Conservation (phyloP, 2,113 vertebrate genomes). For the Felis chaus region DNA sequence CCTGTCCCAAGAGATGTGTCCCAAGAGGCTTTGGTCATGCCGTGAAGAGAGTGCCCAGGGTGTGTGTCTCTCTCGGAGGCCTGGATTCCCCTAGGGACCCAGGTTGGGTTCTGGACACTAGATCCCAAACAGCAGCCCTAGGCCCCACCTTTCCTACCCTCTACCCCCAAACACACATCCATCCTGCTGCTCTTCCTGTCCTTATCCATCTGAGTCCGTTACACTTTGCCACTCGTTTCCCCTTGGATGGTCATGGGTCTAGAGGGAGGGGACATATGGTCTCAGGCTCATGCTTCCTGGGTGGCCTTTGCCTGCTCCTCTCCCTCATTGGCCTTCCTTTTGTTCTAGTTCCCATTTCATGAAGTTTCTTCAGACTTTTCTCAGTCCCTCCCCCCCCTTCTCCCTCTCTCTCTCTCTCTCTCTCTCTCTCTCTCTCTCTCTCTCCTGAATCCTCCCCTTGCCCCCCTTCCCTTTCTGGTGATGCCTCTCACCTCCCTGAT, state of each 20-base stretch:
- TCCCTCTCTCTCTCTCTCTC: no score
- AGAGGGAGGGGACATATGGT: slow-evolving; percentile 30
- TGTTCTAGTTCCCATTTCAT: slow-evolving; percentile 18
- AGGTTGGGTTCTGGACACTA: neutral
- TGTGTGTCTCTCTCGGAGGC: neutral
- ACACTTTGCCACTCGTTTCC: neutral
- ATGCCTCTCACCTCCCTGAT: neutral
- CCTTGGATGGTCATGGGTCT: slow-evolving; percentile 22
- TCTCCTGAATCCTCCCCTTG: neutral
- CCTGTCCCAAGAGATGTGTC: neutral
- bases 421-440: no score
- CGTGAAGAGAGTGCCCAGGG: neutral
- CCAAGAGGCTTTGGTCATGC: neutral
- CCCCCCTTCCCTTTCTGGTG: neutral
- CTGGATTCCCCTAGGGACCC: neutral
- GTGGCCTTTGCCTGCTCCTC: slow-evolving; percentile 17
- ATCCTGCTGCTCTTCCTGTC: neutral
- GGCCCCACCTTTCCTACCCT: neutral
- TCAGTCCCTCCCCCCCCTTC: neutral
- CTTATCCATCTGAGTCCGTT: neutral
- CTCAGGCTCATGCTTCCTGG: slow-evolving; percentile 31
- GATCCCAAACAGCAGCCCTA: slow-evolving; percentile 21
- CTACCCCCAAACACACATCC: neutral
- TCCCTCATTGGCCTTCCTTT: slow-evolving; percentile 41
- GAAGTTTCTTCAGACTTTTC: slow-evolving; percentile 30